Conservation (phyloP, 2,888 invertebrate species). For the Rugalucina vietnamica region DNA sequence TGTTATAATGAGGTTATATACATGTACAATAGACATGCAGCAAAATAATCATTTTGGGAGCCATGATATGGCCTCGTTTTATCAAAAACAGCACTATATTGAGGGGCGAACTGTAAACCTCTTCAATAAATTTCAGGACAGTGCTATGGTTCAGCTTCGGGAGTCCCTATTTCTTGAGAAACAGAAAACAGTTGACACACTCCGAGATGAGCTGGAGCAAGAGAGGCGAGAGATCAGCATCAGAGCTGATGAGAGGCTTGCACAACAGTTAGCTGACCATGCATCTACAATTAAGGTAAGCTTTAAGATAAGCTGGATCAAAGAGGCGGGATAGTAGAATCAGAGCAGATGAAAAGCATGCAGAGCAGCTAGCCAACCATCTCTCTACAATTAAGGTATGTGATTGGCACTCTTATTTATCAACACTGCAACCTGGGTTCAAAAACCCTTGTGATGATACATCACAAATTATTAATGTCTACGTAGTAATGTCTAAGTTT, state of each 20-base stretch:
- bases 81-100: no score
- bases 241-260: conserved; percentile 67
- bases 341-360: conserved; percentile 66
- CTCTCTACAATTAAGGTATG: conserved; percentile 65
- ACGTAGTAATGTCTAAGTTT: no score
- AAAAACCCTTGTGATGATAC: no score
- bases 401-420: no score
- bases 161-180: conserved; percentile 77
- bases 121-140: conserved; percentile 71
- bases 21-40: no score
- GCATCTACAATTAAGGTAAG: conserved; percentile 64
- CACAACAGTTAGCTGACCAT: conserved; percentile 58
- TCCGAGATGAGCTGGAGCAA: conserved; percentile 71
- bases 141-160: conserved; percentile 73
- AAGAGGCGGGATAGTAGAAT: conserved; percentile 62
- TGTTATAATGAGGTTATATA: no score
- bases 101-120: no score
- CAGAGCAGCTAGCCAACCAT: conserved; percentile 56
- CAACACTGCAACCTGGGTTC: no score
- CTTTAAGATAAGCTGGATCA: conserved; percentile 70
- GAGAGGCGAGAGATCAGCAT: conserved; percentile 66
- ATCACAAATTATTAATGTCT: no score
- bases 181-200: conserved; percentile 73
- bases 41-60: no score
- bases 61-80: no score